A percentile compares a stretch with the other conserved stretches of the same genome.
Conservation (phyloP, 2,113 vertebrate species). For the Sakesphorus luctuosus region DNA sequence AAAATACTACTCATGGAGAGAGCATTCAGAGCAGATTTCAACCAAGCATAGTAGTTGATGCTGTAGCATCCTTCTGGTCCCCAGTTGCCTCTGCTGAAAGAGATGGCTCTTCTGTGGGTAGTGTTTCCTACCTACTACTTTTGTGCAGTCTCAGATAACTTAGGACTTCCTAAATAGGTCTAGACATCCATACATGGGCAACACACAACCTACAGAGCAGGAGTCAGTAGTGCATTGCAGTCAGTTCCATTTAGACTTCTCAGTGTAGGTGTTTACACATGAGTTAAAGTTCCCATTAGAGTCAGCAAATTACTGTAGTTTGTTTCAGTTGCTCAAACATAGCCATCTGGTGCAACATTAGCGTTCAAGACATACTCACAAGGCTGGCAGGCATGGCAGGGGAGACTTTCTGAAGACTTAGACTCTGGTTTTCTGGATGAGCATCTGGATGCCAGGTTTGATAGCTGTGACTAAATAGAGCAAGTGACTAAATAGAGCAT, state of each 20-base stretch:
- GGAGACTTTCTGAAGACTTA: background rate
- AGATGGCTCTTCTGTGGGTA: background rate
- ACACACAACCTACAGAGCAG: background rate
- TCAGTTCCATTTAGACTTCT: background rate
- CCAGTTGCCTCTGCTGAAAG: background rate
- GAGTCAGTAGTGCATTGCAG: background rate
- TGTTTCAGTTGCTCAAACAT: background rate
- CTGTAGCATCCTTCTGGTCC: background rate
- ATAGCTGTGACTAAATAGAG: background rate
- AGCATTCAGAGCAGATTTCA: background rate
- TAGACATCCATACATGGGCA: background rate
- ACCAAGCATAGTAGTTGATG: background rate
- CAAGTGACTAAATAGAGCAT: background rate
- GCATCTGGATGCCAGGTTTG: background rate
- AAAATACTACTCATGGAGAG: background rate
- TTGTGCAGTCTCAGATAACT: background rate
- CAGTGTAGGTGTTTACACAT: background rate
- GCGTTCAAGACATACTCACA: background rate
- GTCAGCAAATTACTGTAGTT: background rate
- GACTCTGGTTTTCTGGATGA: background rate
- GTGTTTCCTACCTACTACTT: background rate
- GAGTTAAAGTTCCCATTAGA: background rate
- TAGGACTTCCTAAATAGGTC: background rate
- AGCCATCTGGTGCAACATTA: background rate
- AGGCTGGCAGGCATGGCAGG: background rate